Conservation (phyloP, 2,888 invertebrate species). For the Drosophila cracens region DNA sequence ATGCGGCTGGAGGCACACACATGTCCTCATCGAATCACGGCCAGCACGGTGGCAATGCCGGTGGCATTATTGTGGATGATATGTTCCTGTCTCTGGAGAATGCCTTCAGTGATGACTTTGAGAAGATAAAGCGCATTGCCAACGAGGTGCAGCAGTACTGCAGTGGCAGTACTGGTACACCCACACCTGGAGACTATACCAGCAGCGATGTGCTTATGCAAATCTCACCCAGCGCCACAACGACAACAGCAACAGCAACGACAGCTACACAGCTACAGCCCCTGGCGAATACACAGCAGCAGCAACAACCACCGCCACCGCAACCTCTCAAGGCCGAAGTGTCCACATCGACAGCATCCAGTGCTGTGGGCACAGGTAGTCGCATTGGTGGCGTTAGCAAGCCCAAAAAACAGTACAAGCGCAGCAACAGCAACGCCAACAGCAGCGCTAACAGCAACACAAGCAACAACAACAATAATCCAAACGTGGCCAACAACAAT, state of each 20-base stretch:
- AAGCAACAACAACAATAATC: constrained; percentile 85
- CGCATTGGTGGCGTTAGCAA: constrained; percentile 85
- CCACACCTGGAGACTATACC: constrained; percentile 82
- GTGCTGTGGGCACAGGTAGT: constrained; percentile 12
- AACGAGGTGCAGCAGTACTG: constrained; percentile 92
- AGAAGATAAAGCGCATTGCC: constrained; percentile 93
- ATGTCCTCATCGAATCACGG: constrained; percentile 47
- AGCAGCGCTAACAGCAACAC: constrained; percentile 85
- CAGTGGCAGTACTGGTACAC: constrained; percentile 80
- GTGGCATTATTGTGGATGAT: constrained; percentile 84
- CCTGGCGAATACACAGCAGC: constrained; percentile 59
- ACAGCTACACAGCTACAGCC: constrained; percentile 60
- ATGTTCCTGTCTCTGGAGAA: constrained; percentile 85
- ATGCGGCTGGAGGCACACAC: constrained; percentile 45
- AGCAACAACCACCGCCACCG: constrained; percentile 44
- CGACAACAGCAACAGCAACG: constrained; percentile 46
- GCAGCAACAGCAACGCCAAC: constrained; percentile 84
- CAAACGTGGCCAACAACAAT: constrained; percentile 78
- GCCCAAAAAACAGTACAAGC: constrained; percentile 90
- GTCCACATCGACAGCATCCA: constrained; percentile 86
- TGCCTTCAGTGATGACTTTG: constrained; percentile 90
- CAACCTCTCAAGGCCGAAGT: constrained; percentile 85
- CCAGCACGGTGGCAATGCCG: constrained; percentile 67
- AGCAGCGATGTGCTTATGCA: constrained; percentile 83
- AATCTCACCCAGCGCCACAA: constrained; percentile 83